Conservation (phyloP, 2,797 vertebrate genomes). For the Silurus aristotelis region DNA sequence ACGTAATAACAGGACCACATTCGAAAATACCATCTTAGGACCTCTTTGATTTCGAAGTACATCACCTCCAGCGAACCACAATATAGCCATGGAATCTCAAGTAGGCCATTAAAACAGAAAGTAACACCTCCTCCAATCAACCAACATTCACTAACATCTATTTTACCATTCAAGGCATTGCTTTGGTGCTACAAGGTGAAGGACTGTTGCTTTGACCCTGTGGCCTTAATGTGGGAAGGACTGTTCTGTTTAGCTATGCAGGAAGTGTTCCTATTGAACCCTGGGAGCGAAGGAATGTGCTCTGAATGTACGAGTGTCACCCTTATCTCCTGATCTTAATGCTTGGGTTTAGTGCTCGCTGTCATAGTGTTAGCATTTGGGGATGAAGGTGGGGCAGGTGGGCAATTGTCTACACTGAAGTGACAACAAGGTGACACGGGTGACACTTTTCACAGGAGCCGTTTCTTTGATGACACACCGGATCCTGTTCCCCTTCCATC, state of each 20-base stretch:
- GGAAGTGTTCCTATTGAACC: constrained; percentile 42
- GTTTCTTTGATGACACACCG: constrained; percentile 20
- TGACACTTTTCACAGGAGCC: not conserved
- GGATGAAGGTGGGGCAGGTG: too few relatives aligned
- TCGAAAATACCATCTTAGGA: not conserved
- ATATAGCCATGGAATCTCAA: constrained; percentile 4
- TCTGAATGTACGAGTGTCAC: constrained; percentile 30
- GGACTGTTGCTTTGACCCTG: constrained; percentile 37
- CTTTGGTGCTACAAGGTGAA: constrained; percentile 17
- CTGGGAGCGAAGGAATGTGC: constrained; percentile 36
- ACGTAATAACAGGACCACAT: not conserved
- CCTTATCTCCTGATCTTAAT: constrained; percentile 24
- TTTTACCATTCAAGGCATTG: constrained; percentile 16
- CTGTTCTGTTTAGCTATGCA: constrained; percentile 45
- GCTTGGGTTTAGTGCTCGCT: not conserved
- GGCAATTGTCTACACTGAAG: not conserved
- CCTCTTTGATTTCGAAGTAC: constrained; percentile 15
- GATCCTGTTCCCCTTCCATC: not conserved
- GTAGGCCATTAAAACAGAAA: not conserved
- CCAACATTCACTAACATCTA: not conserved
- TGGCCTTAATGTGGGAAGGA: constrained; percentile 44
- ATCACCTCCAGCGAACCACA: not conserved
- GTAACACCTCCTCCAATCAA: constrained; percentile 6
- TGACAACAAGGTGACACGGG: not conserved
- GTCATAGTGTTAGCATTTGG: constrained; percentile 25